Evolutionary conservation across 1,140 invertebrate species (phyloP).

Genomic region (Hestina assimilis): DNA sequence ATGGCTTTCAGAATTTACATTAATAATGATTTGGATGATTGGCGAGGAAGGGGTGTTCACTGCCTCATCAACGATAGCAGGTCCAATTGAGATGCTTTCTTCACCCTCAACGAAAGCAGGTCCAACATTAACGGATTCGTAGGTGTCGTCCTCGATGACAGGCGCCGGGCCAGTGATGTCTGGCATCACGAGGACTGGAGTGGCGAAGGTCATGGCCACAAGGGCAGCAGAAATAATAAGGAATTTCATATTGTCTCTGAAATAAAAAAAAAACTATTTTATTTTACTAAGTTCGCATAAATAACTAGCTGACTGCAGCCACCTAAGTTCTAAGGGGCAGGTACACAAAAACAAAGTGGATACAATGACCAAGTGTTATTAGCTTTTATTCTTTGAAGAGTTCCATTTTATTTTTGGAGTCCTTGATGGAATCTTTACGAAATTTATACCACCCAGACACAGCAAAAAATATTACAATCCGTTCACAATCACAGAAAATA

Average conservation of each 20-base stretch:
- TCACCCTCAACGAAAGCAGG: background rate
- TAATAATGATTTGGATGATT: background rate
- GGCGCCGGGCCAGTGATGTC: background rate
- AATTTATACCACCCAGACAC: too few species aligned
- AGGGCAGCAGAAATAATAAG: background rate
- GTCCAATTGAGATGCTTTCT: background rate
- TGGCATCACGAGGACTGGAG: background rate
- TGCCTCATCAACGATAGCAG: background rate
- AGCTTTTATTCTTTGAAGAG: too few species aligned
- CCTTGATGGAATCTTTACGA: too few species aligned
- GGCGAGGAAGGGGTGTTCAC: background rate
- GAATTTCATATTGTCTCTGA: constrained; percentile 8
- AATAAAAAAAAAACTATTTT: too few species aligned
- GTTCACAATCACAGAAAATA: too few species aligned
- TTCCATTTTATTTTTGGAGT: too few species aligned
- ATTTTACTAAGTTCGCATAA: too few species aligned
- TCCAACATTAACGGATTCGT: background rate
- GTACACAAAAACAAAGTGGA: too few species aligned
- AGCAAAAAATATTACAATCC: too few species aligned
- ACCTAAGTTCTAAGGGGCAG: too few species aligned
- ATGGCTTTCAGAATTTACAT: background rate
- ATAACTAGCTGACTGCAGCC: too few species aligned
- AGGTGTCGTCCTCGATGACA: background rate
- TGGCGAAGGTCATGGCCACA: background rate
- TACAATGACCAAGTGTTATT: too few species aligned